These are phyloP conservation scores for Nothocercus nigrocapillus DNA, from an alignment of 2,113 vertebrate species.

Conservation along the genomic window DNA sequence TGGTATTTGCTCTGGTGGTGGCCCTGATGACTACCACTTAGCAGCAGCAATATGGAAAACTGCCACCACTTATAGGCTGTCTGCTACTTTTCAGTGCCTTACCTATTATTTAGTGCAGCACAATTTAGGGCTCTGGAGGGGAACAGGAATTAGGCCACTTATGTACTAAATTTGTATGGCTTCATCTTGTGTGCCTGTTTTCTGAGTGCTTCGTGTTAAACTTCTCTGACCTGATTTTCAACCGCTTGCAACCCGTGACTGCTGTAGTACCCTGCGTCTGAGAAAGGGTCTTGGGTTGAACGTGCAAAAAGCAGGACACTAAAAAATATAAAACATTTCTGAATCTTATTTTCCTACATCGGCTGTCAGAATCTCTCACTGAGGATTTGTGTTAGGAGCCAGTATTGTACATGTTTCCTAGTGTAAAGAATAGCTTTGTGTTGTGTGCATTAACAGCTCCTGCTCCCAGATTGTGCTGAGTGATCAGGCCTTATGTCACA, in stretches of 20 bases:
- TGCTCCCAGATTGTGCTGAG: not conserved
- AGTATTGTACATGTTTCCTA: not conserved
- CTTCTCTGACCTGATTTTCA: not conserved
- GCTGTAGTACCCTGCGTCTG: not conserved
- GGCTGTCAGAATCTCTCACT: not conserved
- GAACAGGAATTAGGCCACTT: not conserved
- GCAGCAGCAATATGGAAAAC: not conserved
- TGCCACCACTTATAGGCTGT: not conserved
- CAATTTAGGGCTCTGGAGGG: not conserved
- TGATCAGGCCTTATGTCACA: not conserved
- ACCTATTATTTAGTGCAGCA: not conserved
- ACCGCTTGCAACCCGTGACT: not conserved
- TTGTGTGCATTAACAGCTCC: not conserved
- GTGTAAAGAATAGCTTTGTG: not conserved
- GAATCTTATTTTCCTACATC: not conserved
- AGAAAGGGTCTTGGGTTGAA: not conserved
- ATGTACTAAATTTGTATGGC: not conserved
- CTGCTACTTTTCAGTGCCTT: not conserved
- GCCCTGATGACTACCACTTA: not conserved
- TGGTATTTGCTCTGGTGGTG: not conserved
- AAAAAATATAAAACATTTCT: not conserved
- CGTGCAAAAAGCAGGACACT: not conserved
- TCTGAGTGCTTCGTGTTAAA: not conserved
- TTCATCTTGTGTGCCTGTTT: not conserved
- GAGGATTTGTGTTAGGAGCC: not conserved